A percentile compares a stretch with the other conserved stretches of the same genome.
These are phyloP conservation scores for Brachystomella parvula DNA, from an alignment of 1,140 invertebrate genomes.

Conservation along the genomic window DNA sequence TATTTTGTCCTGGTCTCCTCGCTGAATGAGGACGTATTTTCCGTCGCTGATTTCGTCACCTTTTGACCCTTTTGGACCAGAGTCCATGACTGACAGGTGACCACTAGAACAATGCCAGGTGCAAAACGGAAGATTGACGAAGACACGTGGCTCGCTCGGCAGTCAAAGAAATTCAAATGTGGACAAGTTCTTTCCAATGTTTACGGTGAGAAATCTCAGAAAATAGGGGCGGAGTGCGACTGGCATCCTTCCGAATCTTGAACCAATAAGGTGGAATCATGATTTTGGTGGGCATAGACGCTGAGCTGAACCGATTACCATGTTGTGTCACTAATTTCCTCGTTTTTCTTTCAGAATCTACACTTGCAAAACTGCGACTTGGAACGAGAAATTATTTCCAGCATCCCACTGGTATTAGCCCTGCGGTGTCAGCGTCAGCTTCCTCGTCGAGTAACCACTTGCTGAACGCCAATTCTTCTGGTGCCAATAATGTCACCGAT, in stretches of 20 bases:
- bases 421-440: too few relatives aligned
- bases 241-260: too few relatives aligned
- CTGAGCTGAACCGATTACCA: too few relatives aligned
- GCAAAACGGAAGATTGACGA: conserved; percentile 27
- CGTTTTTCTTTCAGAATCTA: conserved; percentile 21
- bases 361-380: conserved; percentile 18
- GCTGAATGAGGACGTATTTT: conserved; percentile 21
- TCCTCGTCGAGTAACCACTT: not conserved
- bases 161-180: conserved; percentile 31
- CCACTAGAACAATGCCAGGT: conserved; percentile 22
- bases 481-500: not conserved
- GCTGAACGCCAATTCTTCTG: not conserved
- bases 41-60: conserved; percentile 22
- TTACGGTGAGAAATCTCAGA: conserved; percentile 25
- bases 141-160: conserved; percentile 29
- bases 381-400: conserved; percentile 20
- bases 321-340: too few relatives aligned
- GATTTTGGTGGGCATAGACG: too few relatives aligned
- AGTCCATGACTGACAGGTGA: not conserved
- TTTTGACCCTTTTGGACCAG: not conserved
- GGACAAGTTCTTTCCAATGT: conserved; percentile 9
- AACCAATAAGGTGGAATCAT: too few relatives aligned
- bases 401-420: too few relatives aligned
- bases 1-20: conserved; percentile 26
- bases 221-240: too few relatives aligned